Evolutionary conservation across 2,888 invertebrate genomes (phyloP).

Genomic region (Nycteola revayana): DNA sequence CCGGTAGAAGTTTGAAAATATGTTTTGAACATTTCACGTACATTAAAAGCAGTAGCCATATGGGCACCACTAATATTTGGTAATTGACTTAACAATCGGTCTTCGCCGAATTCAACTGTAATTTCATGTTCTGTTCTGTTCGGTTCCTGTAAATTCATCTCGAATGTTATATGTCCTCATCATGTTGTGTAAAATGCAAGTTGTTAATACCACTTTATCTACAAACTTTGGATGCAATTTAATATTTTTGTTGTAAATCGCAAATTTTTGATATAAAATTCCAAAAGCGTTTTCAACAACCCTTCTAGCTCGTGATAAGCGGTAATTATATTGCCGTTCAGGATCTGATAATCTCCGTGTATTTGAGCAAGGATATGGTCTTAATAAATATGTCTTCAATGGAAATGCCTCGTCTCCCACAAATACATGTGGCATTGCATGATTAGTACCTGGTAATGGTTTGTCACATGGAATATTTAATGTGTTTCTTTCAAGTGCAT

Average conservation of each 20-base stretch:
- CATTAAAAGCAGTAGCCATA: conserved; percentile 21
- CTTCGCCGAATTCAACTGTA: conserved; percentile 24
- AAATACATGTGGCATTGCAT: conserved; percentile 30
- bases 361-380: conserved; percentile 15
- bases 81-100: conserved; percentile 24
- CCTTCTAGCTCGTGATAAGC: conserved; percentile 20
- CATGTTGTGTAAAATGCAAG: conserved; percentile 25
- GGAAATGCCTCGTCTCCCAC: conserved; percentile 30
- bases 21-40: conserved; percentile 23
- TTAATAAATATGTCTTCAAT: conserved; percentile 30
- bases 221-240: conserved; percentile 24
- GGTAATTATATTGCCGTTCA: conserved; percentile 26
- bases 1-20: conserved; percentile 25
- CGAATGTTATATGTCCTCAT: conserved; percentile 24
- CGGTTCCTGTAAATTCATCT: conserved; percentile 24
- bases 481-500: conserved; percentile 14
- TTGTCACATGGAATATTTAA: conserved; percentile 27
- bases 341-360: conserved; percentile 19
- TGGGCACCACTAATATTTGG: conserved; percentile 18
- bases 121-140: conserved; percentile 22
- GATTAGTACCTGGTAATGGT: conserved; percentile 25
- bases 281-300: conserved; percentile 27
- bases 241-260: conserved; percentile 21
- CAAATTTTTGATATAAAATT: conserved; percentile 23
- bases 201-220: conserved; percentile 27